phyloP scores from a whole-genome alignment of 2,888 invertebrate species.

The Sesia apiformis region DNA sequence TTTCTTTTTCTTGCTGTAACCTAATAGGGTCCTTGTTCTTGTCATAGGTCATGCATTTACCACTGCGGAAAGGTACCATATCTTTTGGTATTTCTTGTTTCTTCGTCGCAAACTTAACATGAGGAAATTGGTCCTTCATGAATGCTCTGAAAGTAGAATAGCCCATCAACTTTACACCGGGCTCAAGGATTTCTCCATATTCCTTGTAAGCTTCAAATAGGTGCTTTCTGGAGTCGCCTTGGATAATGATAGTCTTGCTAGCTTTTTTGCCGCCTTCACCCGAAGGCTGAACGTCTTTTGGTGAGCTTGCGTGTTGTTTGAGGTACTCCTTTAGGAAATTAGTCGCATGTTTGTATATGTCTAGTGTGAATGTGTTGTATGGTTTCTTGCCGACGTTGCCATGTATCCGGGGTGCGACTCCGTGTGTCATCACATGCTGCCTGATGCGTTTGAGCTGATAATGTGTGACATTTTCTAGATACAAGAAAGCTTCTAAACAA shows the following conservation, averaged over 20 bases:
- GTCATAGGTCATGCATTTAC: conserved; percentile 70
- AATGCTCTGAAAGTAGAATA: conserved; percentile 87
- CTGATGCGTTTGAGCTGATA: conserved; percentile 85
- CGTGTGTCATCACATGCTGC: conserved; percentile 86
- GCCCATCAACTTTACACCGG: conserved; percentile 84
- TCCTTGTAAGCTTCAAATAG: conserved; percentile 84
- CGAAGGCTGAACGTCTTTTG: conserved; percentile 65
- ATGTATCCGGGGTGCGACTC: conserved; percentile 84
- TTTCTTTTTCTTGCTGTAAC: conserved; percentile 66
- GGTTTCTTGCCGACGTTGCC: conserved; percentile 87
- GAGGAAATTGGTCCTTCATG: conserved; percentile 87
- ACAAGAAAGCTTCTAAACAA: conserved; percentile 85
- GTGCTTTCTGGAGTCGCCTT: conserved; percentile 77
- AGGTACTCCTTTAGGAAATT: conserved; percentile 84
- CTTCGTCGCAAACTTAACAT: conserved; percentile 82
- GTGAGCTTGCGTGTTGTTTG: conserved; percentile 76
- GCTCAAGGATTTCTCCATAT: conserved; percentile 80
- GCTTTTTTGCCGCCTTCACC: conserved; percentile 63
- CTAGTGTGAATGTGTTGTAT: conserved; percentile 85
- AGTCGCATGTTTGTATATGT: conserved; percentile 85
- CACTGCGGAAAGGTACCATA: conserved; percentile 67
- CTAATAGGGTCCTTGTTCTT: conserved; percentile 69
- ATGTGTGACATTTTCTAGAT: conserved; percentile 85
- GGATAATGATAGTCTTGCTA: conserved; percentile 66
- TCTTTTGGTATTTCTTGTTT: conserved; percentile 65